These are phyloP conservation scores for Cryptosula pallasiana DNA, from an alignment of 2,888 invertebrate species.

Conservation along the genomic window DNA sequence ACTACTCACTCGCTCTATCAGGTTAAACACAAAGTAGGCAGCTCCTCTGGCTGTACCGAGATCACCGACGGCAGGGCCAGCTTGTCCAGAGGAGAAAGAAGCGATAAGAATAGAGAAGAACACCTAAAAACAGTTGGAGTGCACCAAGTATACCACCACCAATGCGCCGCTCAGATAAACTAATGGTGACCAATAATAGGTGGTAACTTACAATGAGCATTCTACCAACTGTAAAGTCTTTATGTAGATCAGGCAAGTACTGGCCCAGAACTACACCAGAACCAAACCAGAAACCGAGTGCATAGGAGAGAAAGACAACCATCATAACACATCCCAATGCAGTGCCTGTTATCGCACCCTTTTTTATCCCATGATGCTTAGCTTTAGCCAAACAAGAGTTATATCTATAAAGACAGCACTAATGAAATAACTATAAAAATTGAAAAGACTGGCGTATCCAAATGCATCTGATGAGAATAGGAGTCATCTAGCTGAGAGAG, in stretches of 20 bases:
- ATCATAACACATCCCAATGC: constrained; percentile 49
- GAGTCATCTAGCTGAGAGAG: too few relatives aligned
- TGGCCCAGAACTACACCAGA: constrained; percentile 38
- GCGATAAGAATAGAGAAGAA: constrained; percentile 63
- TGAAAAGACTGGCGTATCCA: too few relatives aligned
- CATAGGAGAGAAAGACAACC: constrained; percentile 51
- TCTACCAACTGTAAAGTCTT: constrained; percentile 35
- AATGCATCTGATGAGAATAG: too few relatives aligned
- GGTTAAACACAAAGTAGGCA: constrained; percentile 66
- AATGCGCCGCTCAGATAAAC: too few relatives aligned
- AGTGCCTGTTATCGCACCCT: constrained; percentile 50
- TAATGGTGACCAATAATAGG: too few relatives aligned
- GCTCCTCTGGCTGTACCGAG: constrained; percentile 46
- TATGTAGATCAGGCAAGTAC: constrained; percentile 25
- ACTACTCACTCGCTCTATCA: constrained; percentile 63
- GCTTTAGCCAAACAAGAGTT: constrained; percentile 43
- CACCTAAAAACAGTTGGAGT: constrained; percentile 64
- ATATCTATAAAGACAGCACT: too few relatives aligned
- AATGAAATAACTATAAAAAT: too few relatives aligned
- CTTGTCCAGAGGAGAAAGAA: constrained; percentile 50
- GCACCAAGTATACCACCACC: too few relatives aligned
- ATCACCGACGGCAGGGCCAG: constrained; percentile 42
- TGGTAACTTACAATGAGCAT: constrained; percentile 36
- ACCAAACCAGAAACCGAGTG: constrained; percentile 53
- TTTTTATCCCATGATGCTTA: constrained; percentile 48